phyloP scores from a whole-genome alignment of 1,140 invertebrate genomes.

The Camponotus vicinus region DNA sequence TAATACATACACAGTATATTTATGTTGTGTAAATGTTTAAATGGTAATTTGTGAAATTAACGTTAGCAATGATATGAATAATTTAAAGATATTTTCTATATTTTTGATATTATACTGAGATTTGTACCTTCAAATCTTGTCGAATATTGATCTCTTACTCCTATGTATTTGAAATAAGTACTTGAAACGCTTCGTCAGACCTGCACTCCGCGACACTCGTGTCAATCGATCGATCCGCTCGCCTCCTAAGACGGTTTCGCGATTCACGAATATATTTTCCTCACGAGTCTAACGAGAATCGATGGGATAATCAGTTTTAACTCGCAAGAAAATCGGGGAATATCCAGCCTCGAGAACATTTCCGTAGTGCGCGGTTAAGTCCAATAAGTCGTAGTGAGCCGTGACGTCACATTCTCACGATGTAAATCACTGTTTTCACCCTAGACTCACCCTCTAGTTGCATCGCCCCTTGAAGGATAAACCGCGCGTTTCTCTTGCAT shows the following conservation, averaged over 20 bases:
- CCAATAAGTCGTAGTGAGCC: slow-evolving; percentile 31
- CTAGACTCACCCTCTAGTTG: not conserved
- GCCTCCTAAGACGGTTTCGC: not conserved
- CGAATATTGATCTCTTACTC: not conserved
- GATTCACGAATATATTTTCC: not conserved
- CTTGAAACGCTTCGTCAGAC: not conserved
- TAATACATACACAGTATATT: too few relatives aligned
- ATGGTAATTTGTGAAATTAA: not conserved
- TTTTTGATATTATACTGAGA: too few relatives aligned
- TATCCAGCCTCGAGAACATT: not conserved
- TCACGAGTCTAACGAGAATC: slow-evolving; percentile 21
- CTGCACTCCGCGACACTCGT: not conserved
- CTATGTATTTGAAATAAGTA: not conserved
- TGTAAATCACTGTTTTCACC: slow-evolving; percentile 65
- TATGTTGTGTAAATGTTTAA: too few relatives aligned
- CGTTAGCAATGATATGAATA: not conserved
- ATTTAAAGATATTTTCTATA: too few relatives aligned
- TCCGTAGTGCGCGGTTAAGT: slow-evolving; percentile 57
- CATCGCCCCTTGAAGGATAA: slow-evolving; percentile 56
- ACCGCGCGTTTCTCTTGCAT: slow-evolving; percentile 37
- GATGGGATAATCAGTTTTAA: slow-evolving; percentile 34
- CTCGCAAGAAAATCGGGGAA: slow-evolving; percentile 9
- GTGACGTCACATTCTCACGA: slow-evolving; percentile 38
- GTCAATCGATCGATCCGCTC: not conserved
- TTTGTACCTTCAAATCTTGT: not conserved